Evolutionary conservation across 2,797 vertebrate genomes (phyloP).

Genomic region (Manis crassicaudata): DNA sequence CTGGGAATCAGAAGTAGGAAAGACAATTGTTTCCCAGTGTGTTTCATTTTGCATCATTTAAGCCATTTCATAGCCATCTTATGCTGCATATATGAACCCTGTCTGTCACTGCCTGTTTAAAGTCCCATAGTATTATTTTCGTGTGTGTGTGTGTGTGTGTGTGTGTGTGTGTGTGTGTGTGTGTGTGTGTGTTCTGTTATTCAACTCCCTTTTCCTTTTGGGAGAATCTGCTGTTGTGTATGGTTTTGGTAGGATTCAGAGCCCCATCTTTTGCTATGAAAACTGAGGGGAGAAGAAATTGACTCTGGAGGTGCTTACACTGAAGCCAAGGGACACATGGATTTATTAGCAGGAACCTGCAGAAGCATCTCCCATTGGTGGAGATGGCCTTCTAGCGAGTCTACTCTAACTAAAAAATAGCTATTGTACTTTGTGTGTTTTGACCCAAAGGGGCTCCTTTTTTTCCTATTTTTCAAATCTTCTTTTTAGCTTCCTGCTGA

Average conservation of each 20-base stretch:
- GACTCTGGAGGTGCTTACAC: background rate
- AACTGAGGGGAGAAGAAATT: background rate
- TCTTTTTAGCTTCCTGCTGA: background rate
- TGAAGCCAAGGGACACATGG: background rate
- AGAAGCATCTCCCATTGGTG: background rate
- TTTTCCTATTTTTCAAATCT: background rate
- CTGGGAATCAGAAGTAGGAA: background rate
- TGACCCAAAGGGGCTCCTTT: background rate
- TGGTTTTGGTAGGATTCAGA: background rate
- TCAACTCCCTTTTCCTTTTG: background rate
- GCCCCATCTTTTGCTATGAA: background rate
- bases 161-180: no score
- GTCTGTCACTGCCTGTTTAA: conserved; percentile 7
- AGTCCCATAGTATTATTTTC: background rate
- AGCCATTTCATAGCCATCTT: background rate
- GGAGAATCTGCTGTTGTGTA: background rate
- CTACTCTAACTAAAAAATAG: background rate
- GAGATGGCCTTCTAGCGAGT: background rate
- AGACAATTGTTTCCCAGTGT: background rate
- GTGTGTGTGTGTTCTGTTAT: background rate
- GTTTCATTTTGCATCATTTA: background rate
- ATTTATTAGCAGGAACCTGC: background rate
- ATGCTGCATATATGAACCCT: background rate
- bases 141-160: no score
- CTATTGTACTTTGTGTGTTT: background rate